These are phyloP conservation scores for Neopipo cinnamomea DNA, from an alignment of 2,113 vertebrate genomes.

Conservation along the genomic window DNA sequence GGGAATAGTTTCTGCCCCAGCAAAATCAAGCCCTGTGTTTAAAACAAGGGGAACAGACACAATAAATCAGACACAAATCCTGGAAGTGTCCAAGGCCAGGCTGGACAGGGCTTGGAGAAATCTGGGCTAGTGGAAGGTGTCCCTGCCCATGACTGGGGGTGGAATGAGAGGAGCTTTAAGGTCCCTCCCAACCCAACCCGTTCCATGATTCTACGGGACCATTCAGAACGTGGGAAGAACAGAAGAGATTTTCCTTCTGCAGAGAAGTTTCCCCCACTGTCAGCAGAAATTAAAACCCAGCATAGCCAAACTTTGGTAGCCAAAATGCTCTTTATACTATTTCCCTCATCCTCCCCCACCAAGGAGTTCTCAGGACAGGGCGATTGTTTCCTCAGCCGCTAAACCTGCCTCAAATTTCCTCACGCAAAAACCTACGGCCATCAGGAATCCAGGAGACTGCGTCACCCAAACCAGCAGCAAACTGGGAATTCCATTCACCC, in stretches of 20 bases:
- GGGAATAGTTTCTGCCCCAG: neutral
- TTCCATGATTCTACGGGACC: neutral
- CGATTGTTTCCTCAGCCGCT: neutral
- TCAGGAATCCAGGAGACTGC: neutral
- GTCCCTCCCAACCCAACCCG: neutral
- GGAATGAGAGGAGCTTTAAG: neutral
- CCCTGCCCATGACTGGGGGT: neutral
- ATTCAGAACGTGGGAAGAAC: fast-evolving
- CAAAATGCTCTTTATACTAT: neutral
- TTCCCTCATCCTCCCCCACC: neutral
- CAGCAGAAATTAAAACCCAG: neutral
- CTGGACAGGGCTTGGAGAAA: fast-evolving
- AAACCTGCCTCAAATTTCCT: neutral
- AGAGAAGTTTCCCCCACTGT: neutral
- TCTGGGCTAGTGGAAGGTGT: neutral
- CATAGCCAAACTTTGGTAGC: neutral
- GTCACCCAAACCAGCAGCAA: neutral
- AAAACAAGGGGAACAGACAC: neutral
- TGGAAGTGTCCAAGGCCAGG: neutral
- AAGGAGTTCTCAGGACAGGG: neutral
- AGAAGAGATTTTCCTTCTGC: neutral
- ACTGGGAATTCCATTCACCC: neutral
- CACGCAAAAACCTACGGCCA: neutral
- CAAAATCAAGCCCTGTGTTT: neutral
- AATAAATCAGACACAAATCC: neutral